These are phyloP conservation scores for Harpagoxenus sublaevis DNA, from an alignment of 2,888 invertebrate species.

Conservation along the genomic window DNA sequence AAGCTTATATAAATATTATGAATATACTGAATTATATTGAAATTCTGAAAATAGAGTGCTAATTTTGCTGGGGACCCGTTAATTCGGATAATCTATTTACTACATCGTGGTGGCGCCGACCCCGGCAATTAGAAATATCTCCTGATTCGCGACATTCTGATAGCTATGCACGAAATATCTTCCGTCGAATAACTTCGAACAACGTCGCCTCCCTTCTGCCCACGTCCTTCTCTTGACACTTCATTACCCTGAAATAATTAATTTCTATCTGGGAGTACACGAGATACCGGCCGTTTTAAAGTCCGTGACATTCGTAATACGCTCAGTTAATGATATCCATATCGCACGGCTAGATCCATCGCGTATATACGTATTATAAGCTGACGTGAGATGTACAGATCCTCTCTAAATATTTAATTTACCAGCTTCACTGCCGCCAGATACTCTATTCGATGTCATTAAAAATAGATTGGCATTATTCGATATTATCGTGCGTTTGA, in stretches of 20 bases:
- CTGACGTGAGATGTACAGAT: constrained; percentile 73
- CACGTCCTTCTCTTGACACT: constrained; percentile 71
- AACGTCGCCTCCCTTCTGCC: constrained; percentile 49
- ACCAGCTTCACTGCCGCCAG: constrained; percentile 24
- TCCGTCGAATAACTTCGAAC: constrained; percentile 74
- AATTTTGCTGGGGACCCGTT: not conserved
- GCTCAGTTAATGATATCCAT: constrained; percentile 75
- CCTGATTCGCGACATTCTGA: constrained; percentile 38
- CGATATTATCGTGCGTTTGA: constrained; percentile 21
- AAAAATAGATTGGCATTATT: constrained; percentile 60
- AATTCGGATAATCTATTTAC: constrained; percentile 36
- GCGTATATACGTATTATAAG: constrained; percentile 65
- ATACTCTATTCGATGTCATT: constrained; percentile 36
- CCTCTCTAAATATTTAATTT: constrained; percentile 70
- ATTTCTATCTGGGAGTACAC: constrained; percentile 73
- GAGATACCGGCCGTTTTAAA: constrained; percentile 75
- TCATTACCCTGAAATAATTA: constrained; percentile 77
- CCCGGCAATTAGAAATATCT: constrained; percentile 68
- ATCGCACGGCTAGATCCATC: constrained; percentile 55
- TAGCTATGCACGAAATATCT: constrained; percentile 64
- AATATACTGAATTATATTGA: not conserved
- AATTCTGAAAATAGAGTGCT: not conserved
- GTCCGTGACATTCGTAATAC: constrained; percentile 76
- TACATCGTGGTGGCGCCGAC: constrained; percentile 26
- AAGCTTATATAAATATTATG: not conserved